Evolutionary conservation across 2,113 vertebrate species (phyloP).

Genomic region (Drymodes brunneopygia): DNA sequence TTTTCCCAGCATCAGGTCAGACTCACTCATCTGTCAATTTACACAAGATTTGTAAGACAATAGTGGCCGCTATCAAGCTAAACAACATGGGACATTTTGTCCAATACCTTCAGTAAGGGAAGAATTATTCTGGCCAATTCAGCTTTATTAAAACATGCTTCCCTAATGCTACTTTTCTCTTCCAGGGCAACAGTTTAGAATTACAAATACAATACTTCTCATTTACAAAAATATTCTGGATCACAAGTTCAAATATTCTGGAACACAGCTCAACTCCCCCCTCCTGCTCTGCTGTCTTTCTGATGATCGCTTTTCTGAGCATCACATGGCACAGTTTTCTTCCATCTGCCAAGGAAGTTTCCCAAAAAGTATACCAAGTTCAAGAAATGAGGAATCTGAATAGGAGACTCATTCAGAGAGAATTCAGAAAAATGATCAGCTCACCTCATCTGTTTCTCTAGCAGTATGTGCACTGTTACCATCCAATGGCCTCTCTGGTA

Average conservation of each 20-base stretch:
- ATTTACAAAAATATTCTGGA: slow-evolving; percentile 6
- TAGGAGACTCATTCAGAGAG: neutral
- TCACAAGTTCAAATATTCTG: neutral
- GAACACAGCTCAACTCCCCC: neutral
- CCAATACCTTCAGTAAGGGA: neutral
- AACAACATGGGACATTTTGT: neutral
- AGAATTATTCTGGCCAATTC: neutral
- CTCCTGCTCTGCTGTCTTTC: neutral
- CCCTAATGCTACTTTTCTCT: neutral
- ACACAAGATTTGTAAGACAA: neutral
- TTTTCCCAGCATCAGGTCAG: neutral
- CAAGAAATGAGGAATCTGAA: neutral
- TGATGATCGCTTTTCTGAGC: neutral
- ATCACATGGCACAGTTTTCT: slow-evolving; percentile 11
- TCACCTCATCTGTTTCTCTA: slow-evolving; percentile 52
- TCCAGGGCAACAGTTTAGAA: neutral
- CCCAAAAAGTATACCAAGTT: neutral
- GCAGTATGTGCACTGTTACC: slow-evolving; percentile 51
- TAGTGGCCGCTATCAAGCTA: neutral
- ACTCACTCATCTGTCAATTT: neutral
- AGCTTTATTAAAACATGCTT: neutral
- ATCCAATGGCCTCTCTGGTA: slow-evolving; percentile 58
- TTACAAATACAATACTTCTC: neutral
- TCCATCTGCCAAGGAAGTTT: slow-evolving; percentile 53
- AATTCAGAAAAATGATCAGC: slow-evolving; percentile 33